Base-by-base conservation (phyloP, 37 sponge, comb jelly and placozoan species). In the Halichondria panicea region DNA sequence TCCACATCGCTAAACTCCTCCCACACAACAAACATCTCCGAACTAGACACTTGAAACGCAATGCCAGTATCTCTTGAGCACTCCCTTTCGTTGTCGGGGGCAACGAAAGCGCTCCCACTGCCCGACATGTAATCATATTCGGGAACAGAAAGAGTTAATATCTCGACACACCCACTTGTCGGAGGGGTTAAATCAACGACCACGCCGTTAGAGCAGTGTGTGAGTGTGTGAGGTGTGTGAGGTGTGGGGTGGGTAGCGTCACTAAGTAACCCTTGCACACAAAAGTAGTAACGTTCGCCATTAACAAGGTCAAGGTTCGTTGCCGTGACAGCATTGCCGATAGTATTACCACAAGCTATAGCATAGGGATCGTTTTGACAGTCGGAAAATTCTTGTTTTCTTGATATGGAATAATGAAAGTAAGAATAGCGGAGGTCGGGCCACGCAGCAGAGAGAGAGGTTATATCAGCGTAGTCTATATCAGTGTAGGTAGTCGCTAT, bases 151-250 rank as follows among this genome's bases (percentile, higher is more conserved):
- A 66, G 72, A 21, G 78, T 42, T 0, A 68, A 25, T 13, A 84
- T 84, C 28, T 80, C 58, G 43, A 94, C 81, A 34, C 72, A 74
- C 1, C 72, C 72, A 55, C 87, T 74, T 11, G 27, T 25, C 2
- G 94, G 94, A 12, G 84, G 84, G 7, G 68, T n/a, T 0, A 66
- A 48, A 59, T 90, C 81, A 3, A 86, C 81, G 0, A 59, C 61
- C 35, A 94, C 72, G 13, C 94, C 94, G 60, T 94, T 83, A 39
- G 76, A 76, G 55, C 89, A 86, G 1, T 39, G 66, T 0, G 82
- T 82, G 22, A 76, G 69, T 3, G 56, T 39, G 13, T 41, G 15
- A 18, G 87, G 69, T 1, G 66, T 50, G 50, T 79, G 12, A 36
- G 63, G 1, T 0, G 73, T 45, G 18, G 61, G 81, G 28, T 55